Percentiles rank a stretch among this genome's conserved stretches.
Conservation (phyloP, 2,797 vertebrate species). For the Babyrousa celebensis region DNA sequence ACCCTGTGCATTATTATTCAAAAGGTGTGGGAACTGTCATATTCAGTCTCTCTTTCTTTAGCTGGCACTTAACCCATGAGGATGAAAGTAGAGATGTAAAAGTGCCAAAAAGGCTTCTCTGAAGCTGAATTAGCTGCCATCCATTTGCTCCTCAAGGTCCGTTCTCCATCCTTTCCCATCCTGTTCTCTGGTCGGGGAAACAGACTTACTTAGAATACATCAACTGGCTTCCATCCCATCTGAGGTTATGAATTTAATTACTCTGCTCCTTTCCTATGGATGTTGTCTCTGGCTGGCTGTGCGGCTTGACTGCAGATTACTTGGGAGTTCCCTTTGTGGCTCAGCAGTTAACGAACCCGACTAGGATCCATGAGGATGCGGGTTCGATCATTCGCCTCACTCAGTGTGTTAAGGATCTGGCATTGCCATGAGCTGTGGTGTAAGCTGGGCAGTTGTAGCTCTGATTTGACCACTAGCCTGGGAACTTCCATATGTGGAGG, state of each 20-base stretch:
- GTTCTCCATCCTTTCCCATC: background rate
- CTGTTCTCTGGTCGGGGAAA: conserved; percentile 4
- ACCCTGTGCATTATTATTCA: background rate
- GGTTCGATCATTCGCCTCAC: no score
- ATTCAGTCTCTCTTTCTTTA: conserved; percentile 19
- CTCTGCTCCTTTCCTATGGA: background rate
- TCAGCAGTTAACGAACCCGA: no score
- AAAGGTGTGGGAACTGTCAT: conserved; percentile 9
- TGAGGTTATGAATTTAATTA: conserved; percentile 39
- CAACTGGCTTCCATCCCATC: background rate
- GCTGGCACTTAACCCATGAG: background rate
- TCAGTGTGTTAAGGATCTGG: no score
- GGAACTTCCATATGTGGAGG: no score
- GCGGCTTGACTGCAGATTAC: background rate
- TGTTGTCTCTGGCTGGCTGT: background rate
- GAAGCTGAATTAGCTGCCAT: background rate
- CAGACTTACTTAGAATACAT: background rate
- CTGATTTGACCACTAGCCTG: no score
- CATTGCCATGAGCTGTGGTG: no score
- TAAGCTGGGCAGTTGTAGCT: no score
- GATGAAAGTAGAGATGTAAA: background rate
- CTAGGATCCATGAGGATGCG: no score
- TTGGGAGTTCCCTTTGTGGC: background rate
- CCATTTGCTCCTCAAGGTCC: background rate
- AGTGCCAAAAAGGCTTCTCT: background rate